Evolutionary conservation across 2,797 vertebrate genomes (phyloP).

Genomic region (Pipistrellus kuhlii): DNA sequence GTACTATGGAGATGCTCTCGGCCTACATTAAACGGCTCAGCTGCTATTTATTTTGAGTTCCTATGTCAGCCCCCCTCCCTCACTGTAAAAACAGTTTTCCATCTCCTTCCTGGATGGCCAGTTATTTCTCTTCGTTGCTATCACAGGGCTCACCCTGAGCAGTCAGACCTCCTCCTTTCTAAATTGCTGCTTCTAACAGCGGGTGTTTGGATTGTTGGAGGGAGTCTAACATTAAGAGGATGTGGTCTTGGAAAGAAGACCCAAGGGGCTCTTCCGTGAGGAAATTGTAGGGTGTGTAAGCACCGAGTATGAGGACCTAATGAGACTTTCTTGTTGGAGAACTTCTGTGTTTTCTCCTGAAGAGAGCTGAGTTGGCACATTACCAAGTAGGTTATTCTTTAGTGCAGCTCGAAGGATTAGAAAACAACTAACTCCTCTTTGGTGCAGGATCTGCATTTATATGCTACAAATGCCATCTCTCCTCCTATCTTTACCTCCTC

Average conservation of each 20-base stretch:
- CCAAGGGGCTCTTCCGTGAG: neutral
- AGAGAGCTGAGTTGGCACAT: neutral
- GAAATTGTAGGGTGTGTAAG: neutral
- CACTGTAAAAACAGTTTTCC: neutral
- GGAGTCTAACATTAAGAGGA: slow-evolving; percentile 57
- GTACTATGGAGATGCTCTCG: neutral
- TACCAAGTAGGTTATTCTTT: neutral
- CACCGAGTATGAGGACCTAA: neutral
- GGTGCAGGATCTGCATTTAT: neutral
- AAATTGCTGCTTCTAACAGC: slow-evolving; percentile 50
- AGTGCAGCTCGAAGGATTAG: neutral
- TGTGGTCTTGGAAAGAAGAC: neutral
- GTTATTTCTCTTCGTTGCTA: neutral
- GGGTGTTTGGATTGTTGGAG: slow-evolving; percentile 5
- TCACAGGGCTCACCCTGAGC: neutral
- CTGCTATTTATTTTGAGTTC: neutral
- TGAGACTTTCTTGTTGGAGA: neutral
- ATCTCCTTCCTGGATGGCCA: neutral
- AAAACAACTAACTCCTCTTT: neutral
- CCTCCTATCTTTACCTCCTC: neutral
- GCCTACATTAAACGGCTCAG: neutral
- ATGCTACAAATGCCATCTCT: neutral
- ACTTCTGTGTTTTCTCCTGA: neutral
- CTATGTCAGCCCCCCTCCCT: neutral
- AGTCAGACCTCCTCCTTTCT: neutral